phyloP scores from a whole-genome alignment of 2,113 vertebrate genomes.

The Atractosteus spatula region DNA sequence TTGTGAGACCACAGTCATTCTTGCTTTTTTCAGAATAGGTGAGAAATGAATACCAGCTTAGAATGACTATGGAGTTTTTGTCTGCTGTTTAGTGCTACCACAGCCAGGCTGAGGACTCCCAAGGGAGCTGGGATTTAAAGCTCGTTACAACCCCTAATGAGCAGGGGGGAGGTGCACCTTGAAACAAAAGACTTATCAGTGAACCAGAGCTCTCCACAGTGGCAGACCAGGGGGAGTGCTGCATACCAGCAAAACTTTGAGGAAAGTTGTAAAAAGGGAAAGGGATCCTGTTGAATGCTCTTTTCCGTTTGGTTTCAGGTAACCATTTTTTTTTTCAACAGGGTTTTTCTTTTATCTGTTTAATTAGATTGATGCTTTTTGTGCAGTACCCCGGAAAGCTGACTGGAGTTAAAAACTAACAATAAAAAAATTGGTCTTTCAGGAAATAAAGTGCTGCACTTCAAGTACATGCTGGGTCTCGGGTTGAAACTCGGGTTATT shows the following conservation, averaged over 20 bases:
- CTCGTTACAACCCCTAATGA: not conserved
- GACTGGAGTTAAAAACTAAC: too few species aligned
- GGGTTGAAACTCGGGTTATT: too few species aligned
- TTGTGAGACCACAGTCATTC: too few species aligned
- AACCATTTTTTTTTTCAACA: constrained; percentile 2
- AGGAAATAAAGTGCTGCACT: too few species aligned
- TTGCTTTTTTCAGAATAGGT: too few species aligned
- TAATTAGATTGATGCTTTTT: too few species aligned
- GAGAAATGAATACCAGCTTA: too few species aligned
- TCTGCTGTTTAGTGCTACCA: not conserved
- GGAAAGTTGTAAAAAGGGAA: not conserved
- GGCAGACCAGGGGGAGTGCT: not conserved
- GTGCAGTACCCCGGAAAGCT: too few species aligned
- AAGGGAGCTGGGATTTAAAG: not conserved
- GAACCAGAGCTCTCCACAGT: not conserved
- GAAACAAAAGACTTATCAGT: not conserved
- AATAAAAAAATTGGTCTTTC: too few species aligned
- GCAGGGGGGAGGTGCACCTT: constrained; percentile 6
- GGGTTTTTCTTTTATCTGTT: not conserved
- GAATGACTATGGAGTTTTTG: not conserved
- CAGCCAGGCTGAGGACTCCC: not conserved
- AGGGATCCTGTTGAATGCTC: not conserved
- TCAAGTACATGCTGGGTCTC: too few species aligned
- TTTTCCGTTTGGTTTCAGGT: not conserved
- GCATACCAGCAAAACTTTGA: not conserved